Evolutionary conservation across 2,888 invertebrate species (phyloP), one percentile per base, ranked within the genome.

Genomic region (Chromoteleia sp.): DNA sequence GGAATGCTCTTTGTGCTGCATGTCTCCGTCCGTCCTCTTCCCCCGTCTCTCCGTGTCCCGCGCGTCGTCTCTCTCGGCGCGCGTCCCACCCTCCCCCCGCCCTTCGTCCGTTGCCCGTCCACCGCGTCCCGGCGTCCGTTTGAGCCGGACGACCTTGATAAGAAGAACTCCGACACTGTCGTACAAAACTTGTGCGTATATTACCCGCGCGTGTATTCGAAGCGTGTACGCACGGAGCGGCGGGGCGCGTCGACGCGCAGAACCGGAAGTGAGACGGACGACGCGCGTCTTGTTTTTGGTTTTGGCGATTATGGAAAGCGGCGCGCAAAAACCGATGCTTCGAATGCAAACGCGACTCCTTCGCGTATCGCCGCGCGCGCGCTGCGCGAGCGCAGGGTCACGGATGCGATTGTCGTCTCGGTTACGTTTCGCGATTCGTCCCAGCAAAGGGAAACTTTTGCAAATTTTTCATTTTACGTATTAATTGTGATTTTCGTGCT

Each of bases 1-100:
- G 88, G 90, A 90, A 90, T 89, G 88, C 89, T 89, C 89, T 90
- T 90, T 89, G 89, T 90, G 87, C 86, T 83, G 84, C 85, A 82
- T 80, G 84, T 84, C 83, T 78, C 81, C 75, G 83, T 83, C 59
- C 75, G 61, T 61, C 75, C 50, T 39, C 21, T 21, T 80, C 50
- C 63, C 50, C 17, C 58, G 21, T 25, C 43, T 10, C 12, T 15
- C 54, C 56, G 39, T 10, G 10, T 41, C 7, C 1, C 25, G 6
- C 25, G 15, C 25, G 33, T 50, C 17, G 17, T 59, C 67, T 43
- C 30, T 21, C 41, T 71, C 58, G 68, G 70, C 76, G 58, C 63
- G 67, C 33, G 41, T 7, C 30, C 12, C 12, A 61, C 29, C 59
- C 63, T 61, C 14, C 50, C 75, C 12, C 39, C 59, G 12, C 33